Conservation (phyloP, 2,113 vertebrate genomes). For the Aplodontia rufa region DNA sequence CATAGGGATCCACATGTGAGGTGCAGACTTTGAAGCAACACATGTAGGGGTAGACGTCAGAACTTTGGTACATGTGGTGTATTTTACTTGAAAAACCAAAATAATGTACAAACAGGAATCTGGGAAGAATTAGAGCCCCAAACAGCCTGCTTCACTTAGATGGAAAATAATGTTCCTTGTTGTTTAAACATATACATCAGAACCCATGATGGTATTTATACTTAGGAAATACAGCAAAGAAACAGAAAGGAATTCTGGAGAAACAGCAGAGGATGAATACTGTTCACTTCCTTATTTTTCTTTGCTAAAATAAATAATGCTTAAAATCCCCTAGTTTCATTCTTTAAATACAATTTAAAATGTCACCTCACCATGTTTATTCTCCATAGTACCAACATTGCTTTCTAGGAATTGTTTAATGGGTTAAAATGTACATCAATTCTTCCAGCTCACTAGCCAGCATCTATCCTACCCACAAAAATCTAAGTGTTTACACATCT, state of each 20-base stretch:
- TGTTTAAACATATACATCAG: slow-evolving; percentile 41
- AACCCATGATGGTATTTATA: slow-evolving; percentile 10
- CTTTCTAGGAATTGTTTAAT: background rate
- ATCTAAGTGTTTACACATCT: background rate
- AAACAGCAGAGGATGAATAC: background rate
- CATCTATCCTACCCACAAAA: background rate
- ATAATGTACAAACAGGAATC: slow-evolving; percentile 23
- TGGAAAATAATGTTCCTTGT: slow-evolving; percentile 50
- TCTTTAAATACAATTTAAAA: background rate
- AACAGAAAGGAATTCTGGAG: background rate
- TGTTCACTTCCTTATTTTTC: background rate
- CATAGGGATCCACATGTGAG: slow-evolving; percentile 21
- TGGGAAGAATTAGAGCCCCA: slow-evolving; percentile 52
- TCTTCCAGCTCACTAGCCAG: background rate
- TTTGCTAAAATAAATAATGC: background rate
- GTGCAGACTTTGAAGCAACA: slow-evolving; percentile 56
- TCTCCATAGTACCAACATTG: background rate
- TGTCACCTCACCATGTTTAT: background rate
- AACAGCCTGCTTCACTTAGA: slow-evolving; percentile 3
- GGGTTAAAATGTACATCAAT: background rate
- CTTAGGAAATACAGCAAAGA: background rate
- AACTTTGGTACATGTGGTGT: slow-evolving; percentile 29
- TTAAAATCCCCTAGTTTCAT: background rate
- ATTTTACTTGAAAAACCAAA: slow-evolving; percentile 43
- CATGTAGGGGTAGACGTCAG: slow-evolving; percentile 49